Conservation (phyloP, 2,797 vertebrate species). For the Centroberyx gerrardi region DNA sequence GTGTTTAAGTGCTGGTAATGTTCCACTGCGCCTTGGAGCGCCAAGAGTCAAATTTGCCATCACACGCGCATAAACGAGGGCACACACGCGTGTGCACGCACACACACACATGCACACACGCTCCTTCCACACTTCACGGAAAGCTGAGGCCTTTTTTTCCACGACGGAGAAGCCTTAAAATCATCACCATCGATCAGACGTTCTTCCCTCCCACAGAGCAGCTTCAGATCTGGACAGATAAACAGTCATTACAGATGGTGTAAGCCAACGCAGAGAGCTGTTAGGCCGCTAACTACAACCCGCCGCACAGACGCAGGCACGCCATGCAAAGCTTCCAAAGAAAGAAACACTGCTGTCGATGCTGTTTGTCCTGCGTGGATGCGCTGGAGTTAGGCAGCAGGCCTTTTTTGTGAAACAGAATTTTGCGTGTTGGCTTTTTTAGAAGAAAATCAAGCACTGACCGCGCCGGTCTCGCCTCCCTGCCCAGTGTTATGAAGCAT, state of each 20-base stretch:
- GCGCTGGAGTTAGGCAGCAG: neutral
- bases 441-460: neutral
- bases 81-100: neutral
- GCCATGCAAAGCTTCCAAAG: neutral
- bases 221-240: neutral
- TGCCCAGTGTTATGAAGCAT: too few species aligned
- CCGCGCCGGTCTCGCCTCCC: too few species aligned
- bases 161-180: neutral
- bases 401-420: neutral
- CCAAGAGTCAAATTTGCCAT: conserved; percentile 28
- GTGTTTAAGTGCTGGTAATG: conserved; percentile 61
- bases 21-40: conserved; percentile 26
- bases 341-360: neutral
- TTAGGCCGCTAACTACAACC: neutral
- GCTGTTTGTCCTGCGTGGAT: neutral
- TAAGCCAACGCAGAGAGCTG: neutral
- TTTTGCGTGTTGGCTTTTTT: neutral
- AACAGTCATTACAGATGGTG: neutral
- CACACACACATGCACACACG: neutral
- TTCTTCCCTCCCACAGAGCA: neutral
- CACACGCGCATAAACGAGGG: neutral
- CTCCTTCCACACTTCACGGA: neutral
- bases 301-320: neutral
- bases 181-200: neutral
- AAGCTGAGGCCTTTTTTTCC: neutral